Conservation (phyloP, 2,888 invertebrate genomes). For the Ormia ochracea region DNA sequence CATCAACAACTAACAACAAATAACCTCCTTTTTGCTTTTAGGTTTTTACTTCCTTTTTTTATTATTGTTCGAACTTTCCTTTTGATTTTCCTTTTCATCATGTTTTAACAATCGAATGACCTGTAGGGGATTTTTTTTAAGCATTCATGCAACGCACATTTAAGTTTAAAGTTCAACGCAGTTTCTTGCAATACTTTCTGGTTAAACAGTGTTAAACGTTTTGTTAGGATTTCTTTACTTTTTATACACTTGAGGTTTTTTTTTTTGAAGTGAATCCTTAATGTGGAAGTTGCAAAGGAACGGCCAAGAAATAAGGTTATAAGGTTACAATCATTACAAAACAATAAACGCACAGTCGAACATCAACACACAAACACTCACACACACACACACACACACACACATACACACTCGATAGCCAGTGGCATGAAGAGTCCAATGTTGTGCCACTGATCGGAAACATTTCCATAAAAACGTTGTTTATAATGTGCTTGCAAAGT, state of each 20-base stretch:
- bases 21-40: conserved; percentile 10
- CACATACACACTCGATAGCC: neutral
- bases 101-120: conserved; percentile 53
- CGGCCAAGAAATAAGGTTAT: conserved; percentile 64
- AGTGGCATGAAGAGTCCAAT: conserved; percentile 28
- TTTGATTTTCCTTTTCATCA: conserved; percentile 6
- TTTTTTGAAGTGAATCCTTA: conserved; percentile 14
- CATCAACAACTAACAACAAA: conserved; percentile 55
- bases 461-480: conserved; percentile 26
- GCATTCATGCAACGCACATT: conserved; percentile 4
- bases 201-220: conserved; percentile 35
- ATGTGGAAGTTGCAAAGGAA: neutral
- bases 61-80: neutral
- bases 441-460: conserved; percentile 42
- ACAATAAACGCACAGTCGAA: conserved; percentile 3
- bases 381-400: neutral
- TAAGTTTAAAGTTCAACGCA: conserved; percentile 13
- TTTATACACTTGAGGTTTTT: conserved; percentile 51
- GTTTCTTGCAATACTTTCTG: conserved; percentile 9
- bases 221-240: conserved; percentile 50
- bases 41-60: conserved; percentile 19
- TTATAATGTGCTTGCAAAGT: conserved; percentile 2
- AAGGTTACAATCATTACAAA: conserved; percentile 64
- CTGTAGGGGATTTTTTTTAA: conserved; percentile 44
- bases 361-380: neutral